Base-by-base conservation (phyloP, 1,140 invertebrate genomes). In the Drosophila obscura region DNA sequence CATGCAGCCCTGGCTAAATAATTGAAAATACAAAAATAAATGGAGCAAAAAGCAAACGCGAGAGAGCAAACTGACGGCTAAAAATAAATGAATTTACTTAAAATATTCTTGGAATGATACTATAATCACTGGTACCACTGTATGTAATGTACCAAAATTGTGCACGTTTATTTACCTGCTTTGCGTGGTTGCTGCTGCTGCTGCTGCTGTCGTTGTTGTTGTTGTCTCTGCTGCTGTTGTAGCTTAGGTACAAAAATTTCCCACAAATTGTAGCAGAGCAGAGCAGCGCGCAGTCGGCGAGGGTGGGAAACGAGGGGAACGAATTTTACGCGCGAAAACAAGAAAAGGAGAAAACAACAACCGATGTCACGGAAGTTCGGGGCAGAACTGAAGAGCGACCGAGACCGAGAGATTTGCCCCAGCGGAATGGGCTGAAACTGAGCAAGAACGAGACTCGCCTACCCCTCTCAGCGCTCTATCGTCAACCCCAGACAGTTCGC, bases 351-450 rank as follows among this genome's bases (percentile, higher is more conserved):
- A 69, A 82, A 75, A 76, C 72, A 75, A 67, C 63, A 83, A 87
- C 82, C 82, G 79, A 88, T 68, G 67, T 80, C 78, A 82, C 83
- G 83, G 82, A 87, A 77, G 82, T 80, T 87, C 66, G 79, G 71
- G 87, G 83, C 82, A 87, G 74, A 72, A 72, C 64, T 65, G 68
- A 60, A 73, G 69, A 64, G 59, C 26, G 55, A 78, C 77, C 76
- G 73, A 78, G 66, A 68, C 63, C 63, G 65, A 75, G 50, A 75
- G 63, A 75, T 43, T 73, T 74, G 80, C 79, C 35, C 78, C 78
- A 81, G 78, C 80, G 80, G 80, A 84, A 73, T 68, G 61, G 79
- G 68, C 69, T 75, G 80, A 77, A 80, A 81, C 59, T 56, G 81
- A 73, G 65, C 72, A 66, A 81, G 82, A 81, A 81, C 59, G 62